These are phyloP conservation scores for Aspiorhynchus laticeps DNA, from an alignment of 2,113 vertebrate genomes.

Conservation along the genomic window DNA sequence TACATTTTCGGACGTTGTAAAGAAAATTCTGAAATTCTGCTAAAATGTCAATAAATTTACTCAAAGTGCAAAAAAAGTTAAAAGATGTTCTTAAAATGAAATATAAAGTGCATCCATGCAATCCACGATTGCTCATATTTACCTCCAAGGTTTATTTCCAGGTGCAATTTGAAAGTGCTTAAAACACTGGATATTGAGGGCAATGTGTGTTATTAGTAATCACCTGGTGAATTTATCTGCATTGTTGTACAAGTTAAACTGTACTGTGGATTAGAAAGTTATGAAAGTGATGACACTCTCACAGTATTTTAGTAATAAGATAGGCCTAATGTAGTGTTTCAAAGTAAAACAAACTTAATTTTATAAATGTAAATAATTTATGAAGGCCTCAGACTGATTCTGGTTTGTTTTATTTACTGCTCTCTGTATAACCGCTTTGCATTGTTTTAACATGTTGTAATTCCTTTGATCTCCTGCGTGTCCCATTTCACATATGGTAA, in stretches of 20 bases:
- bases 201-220: background rate
- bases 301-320: background rate
- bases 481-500: background rate
- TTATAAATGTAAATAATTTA: background rate
- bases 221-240: background rate
- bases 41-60: background rate
- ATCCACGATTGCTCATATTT: background rate
- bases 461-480: slow-evolving; percentile 4
- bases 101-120: background rate
- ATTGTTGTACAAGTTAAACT: background rate
- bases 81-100: background rate
- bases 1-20: no score
- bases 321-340: background rate
- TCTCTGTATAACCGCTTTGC: background rate
- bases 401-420: background rate
- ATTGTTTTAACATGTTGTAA: background rate
- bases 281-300: background rate
- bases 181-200: background rate
- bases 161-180: background rate
- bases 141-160: background rate
- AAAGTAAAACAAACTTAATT: background rate
- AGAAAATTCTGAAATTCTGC: background rate
- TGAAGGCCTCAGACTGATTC: background rate
- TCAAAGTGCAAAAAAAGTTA: background rate
- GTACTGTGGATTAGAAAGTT: background rate